Evolutionary conservation across 1,140 invertebrate species (phyloP), one percentile per base, ranked within the genome.

Genomic region (Pachypsylla venusta): DNA sequence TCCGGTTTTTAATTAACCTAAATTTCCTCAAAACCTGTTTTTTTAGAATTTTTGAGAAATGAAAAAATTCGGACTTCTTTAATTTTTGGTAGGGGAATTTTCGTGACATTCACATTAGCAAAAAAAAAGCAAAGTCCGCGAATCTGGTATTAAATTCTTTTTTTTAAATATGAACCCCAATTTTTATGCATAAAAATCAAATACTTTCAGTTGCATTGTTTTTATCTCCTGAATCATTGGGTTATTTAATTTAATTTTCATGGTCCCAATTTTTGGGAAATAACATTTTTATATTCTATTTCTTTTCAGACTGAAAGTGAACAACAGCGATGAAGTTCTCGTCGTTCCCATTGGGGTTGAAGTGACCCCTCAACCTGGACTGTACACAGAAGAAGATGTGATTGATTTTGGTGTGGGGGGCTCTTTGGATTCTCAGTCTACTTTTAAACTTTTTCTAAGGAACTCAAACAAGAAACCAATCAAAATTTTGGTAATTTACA

Each of bases 261-360:
- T 39, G n/a, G 12, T 39, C n/a, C 12, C 35, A 12, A n/a, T 39
- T 39, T 39, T 39, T n/a, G 12, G 12, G 12, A n/a, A 12, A 12
- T 12, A 39, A 42, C n/a, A 20, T 60, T 35, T 59, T 48, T 13
- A n/a, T n/a, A 35, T 35, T n/a, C n/a, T n/a, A 42, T 20, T 61
- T 61, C 57, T 42, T 64, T 65, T 63, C 54, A 80, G 84, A 67
- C 83, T 87, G 67, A 81, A 48, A 22, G 42, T 48, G 42, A 48
- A 48, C 42, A 48, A 48, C 42, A 48, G 42, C 16, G 42, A 48
- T 19, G 42, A 48, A 22, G 42, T 48, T 19, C 73, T 86, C 53
- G 81, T 92, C 60, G 77, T 93, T 59, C 88, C 89, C 22, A 75
- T 93, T n/a, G 89, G 93, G 74, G 81, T 93, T 19, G 87, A 93